These are phyloP conservation scores for Drosophila teissieri DNA, from an alignment of 1,140 invertebrate genomes.

Conservation along the genomic window DNA sequence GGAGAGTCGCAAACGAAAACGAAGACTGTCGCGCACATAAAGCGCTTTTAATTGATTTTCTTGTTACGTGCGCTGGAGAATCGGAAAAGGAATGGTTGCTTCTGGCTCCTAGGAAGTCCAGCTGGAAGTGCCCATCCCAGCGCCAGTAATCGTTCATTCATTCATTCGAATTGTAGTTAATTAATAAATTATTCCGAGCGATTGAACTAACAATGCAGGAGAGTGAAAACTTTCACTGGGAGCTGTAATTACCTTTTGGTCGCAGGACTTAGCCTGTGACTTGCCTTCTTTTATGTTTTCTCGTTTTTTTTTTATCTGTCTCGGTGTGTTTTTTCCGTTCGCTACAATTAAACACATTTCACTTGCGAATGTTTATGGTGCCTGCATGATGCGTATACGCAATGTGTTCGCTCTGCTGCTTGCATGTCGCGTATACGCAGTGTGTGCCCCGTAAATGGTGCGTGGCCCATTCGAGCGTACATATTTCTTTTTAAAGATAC, in stretches of 20 bases:
- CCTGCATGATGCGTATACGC: constrained; percentile 76
- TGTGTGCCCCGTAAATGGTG: constrained; percentile 58
- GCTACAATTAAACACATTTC: constrained; percentile 77
- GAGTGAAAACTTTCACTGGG: constrained; percentile 59
- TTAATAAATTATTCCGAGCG: constrained; percentile 81
- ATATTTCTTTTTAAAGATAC: constrained; percentile 67
- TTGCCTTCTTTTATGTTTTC: constrained; percentile 13
- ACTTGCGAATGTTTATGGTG: constrained; percentile 67
- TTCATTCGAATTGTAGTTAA: constrained; percentile 82
- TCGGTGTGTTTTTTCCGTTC: constrained; percentile 2
- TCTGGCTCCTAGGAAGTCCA: not conserved
- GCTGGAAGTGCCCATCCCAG: not conserved
- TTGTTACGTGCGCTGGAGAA: constrained; percentile 73
- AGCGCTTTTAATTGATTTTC: constrained; percentile 82
- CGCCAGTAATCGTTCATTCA: constrained; percentile 73
- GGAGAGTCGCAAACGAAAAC: constrained; percentile 21
- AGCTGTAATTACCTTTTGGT: constrained; percentile 53
- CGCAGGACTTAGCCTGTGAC: constrained; percentile 19
- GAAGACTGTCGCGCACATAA: constrained; percentile 78
- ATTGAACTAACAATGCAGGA: constrained; percentile 75
- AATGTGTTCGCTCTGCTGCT: constrained; percentile 52
- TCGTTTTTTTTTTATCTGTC: constrained; percentile 22
- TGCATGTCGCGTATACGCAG: constrained; percentile 44
- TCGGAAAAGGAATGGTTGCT: constrained; percentile 34
- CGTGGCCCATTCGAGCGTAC: constrained; percentile 31